Base-by-base conservation (phyloP, 2,888 invertebrate genomes). In the Macrophya alboannulata region DNA sequence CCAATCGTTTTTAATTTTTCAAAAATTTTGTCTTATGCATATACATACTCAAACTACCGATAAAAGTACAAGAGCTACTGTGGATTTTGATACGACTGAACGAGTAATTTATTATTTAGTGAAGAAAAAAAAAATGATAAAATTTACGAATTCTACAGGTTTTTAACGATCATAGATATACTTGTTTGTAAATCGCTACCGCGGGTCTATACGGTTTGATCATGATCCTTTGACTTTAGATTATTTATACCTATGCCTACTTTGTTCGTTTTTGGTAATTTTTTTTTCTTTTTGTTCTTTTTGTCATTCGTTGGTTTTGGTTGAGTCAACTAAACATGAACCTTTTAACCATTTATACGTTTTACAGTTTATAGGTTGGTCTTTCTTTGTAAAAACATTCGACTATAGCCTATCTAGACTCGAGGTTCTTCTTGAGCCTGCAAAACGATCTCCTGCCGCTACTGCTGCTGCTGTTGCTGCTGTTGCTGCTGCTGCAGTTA, bases 271-370 rank as follows among this genome's bases (percentile, higher is more conserved):
- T 68, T 68, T 0, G 6, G n/a, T n/a, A n/a, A n/a, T 25, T 68
- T 12, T 72, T n/a, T 72, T 8, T 21, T 10, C 1, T n/a, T 9
- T 43, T 43, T 31, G 15, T 25, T n/a, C 1, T 21, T 43, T 31
- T 37, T 25, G 31, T 68, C 17, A 31, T 74, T 21, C 74, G 74
- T 74, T 74, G 74, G 45, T 74, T 74, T 74, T 74, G 43, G 74
- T n/a, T 21, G 25, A 74, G 55, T 51, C 77, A 55, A 77, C 77
- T 51, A 43, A 77, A 77, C 77, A 77, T n/a, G 9, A 55, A 37
- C 51, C 45, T 76, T 76, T 48, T 31, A 76, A 76, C 76, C 76
- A 76, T 76, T 48, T 76, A 25, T 76, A 45, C 21, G n/a, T 51
- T 51, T 55, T 31, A 51, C 55, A 55, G 77, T 77, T 77, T 77